Conservation (phyloP, 64 coral and sea anemone genomes). For the Orbicella faveolata region DNA sequence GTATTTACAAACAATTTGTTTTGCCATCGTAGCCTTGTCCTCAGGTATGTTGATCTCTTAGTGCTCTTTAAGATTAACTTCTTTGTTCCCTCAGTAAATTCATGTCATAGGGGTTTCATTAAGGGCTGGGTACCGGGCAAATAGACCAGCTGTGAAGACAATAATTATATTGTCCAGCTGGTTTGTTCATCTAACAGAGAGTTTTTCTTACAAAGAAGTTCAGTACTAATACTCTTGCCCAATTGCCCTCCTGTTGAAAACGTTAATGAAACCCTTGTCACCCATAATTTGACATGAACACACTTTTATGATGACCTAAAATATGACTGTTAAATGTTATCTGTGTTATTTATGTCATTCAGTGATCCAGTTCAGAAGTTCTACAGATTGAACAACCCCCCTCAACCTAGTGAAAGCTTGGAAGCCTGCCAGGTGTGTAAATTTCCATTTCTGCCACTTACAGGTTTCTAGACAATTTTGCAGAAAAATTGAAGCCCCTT, state of each 20-base stretch:
- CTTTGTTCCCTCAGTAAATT: neutral
- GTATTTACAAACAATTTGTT: constrained; percentile 93
- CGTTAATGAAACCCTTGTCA: too few species aligned
- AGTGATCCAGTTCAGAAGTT: constrained; percentile 73
- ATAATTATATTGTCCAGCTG: neutral
- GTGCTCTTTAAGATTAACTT: neutral
- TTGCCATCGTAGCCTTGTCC: constrained; percentile 69
- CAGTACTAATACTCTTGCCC: too few species aligned
- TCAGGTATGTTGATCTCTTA: constrained; percentile 48
- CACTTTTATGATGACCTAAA: neutral
- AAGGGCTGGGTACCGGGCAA: neutral
- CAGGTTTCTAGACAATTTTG: neutral
- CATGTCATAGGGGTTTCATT: too few species aligned
- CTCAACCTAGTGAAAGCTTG: constrained; percentile 72
- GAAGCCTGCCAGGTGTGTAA: constrained; percentile 67
- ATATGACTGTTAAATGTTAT: neutral
- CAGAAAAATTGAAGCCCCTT: neutral
- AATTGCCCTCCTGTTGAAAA: too few species aligned
- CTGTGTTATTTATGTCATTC: constrained; percentile 4
- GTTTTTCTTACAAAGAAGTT: too few species aligned
- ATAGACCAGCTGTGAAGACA: neutral
- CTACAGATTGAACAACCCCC: constrained; percentile 74
- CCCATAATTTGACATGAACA: neutral
- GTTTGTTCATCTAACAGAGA: too few species aligned
- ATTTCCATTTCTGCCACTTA: neutral